Conservation (phyloP, 1,140 invertebrate genomes). For the Camponotus pennsylvanicus region DNA sequence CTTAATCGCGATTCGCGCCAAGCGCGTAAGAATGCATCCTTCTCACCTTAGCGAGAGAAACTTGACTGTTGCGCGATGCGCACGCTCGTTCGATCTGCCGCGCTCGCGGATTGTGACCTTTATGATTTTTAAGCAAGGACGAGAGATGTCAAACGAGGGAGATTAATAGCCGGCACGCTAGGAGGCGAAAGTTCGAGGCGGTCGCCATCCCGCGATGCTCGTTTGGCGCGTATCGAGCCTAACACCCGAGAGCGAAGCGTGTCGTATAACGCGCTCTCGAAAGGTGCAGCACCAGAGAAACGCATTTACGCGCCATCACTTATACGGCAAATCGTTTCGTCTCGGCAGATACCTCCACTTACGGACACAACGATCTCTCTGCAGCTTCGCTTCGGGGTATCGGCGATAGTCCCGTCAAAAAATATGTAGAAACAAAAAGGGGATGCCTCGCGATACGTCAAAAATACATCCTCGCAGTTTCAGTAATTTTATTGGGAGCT, state of each 20-base stretch:
- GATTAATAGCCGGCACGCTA: conserved; percentile 64
- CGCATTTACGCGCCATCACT: conserved; percentile 66
- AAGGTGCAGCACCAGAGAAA: conserved; percentile 37
- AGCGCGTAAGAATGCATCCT: conserved; percentile 19
- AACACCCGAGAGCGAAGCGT: conserved; percentile 16
- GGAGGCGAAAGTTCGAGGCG: conserved; percentile 62
- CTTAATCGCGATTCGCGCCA: conserved; percentile 14
- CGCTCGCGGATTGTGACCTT: conserved; percentile 44
- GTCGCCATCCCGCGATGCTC: conserved; percentile 40
- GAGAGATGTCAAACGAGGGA: conserved; percentile 44
- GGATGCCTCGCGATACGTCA: background rate
- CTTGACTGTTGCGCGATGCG: conserved; percentile 24
- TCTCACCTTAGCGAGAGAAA: conserved; percentile 30
- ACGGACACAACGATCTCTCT: conserved; percentile 54
- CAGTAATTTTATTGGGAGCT: background rate
- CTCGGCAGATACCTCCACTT: conserved; percentile 63
- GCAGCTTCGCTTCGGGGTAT: conserved; percentile 5
- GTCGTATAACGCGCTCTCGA: conserved; percentile 57
- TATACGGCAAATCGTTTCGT: conserved; percentile 74
- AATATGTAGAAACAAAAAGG: background rate
- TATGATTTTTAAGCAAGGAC: conserved; percentile 47
- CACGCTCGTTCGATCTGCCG: conserved; percentile 29
- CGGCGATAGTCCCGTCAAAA: background rate
- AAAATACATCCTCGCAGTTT: conserved; percentile 1
- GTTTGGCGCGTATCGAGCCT: conserved; percentile 61